phyloP scores from a whole-genome alignment of 2,113 vertebrate species.

The Ivindomyrus marchei region DNA sequence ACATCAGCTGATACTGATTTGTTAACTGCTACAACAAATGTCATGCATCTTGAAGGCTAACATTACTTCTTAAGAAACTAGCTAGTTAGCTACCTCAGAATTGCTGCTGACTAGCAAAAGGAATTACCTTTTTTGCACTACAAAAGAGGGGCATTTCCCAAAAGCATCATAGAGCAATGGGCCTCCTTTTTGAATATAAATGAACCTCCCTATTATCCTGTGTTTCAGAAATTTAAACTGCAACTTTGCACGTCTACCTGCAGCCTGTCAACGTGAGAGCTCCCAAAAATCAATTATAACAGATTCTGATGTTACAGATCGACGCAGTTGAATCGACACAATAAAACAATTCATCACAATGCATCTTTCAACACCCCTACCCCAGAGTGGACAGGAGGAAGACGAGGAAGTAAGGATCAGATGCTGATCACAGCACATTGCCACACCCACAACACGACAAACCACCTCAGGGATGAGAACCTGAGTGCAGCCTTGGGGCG shows the following conservation, averaged over 20 bases:
- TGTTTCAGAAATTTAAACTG: neutral
- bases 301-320: neutral
- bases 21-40: neutral
- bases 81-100: neutral
- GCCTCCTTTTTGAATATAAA: neutral
- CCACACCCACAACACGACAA: too few species aligned
- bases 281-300: neutral
- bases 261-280: neutral
- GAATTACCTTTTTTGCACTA: neutral
- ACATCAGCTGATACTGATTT: neutral
- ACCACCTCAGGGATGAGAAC: too few species aligned
- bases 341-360: neutral
- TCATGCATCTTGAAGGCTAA: neutral
- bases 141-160: neutral
- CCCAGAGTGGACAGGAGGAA: neutral
- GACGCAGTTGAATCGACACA: neutral
- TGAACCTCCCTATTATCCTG: neutral
- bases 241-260: neutral
- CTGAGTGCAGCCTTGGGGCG: too few species aligned
- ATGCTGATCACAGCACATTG: too few species aligned
- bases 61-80: neutral
- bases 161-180: neutral
- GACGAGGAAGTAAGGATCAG: too few species aligned
- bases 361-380: neutral
- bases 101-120: neutral